Conservation (phyloP, 1,140 invertebrate genomes). For the Calliphora vicina region DNA sequence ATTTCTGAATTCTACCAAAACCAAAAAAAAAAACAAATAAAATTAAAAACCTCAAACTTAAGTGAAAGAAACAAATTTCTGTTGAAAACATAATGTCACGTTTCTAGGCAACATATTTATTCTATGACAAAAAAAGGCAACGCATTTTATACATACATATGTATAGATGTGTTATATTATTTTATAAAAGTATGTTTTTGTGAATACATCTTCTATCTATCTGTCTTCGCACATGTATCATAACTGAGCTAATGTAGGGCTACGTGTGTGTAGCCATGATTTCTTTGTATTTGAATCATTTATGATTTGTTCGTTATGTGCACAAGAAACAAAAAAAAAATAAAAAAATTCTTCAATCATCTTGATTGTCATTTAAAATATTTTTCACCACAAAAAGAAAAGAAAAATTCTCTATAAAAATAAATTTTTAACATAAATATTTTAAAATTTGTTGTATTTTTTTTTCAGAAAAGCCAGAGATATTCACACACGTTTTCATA, state of each 20-base stretch:
- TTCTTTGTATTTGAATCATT: background rate
- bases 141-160: background rate
- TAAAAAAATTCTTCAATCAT: background rate
- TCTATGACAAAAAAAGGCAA: background rate
- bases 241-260: no score
- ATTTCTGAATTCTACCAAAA: background rate
- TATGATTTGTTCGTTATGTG: background rate
- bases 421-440: background rate
- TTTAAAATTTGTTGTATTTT: background rate
- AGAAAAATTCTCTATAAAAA: background rate
- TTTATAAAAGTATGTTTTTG: background rate
- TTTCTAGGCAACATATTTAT: conserved; percentile 8
- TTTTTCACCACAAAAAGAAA: background rate
- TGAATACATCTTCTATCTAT: no score
- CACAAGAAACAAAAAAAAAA: background rate
- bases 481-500: background rate
- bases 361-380: background rate
- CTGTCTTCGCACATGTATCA: no score
- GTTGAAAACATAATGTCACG: background rate
- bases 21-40: background rate
- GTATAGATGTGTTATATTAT: background rate
- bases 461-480: background rate
- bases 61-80: background rate
- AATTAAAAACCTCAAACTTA: background rate
- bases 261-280: background rate